phyloP scores from a whole-genome alignment of 2,888 invertebrate genomes.

The Nomada flava region DNA sequence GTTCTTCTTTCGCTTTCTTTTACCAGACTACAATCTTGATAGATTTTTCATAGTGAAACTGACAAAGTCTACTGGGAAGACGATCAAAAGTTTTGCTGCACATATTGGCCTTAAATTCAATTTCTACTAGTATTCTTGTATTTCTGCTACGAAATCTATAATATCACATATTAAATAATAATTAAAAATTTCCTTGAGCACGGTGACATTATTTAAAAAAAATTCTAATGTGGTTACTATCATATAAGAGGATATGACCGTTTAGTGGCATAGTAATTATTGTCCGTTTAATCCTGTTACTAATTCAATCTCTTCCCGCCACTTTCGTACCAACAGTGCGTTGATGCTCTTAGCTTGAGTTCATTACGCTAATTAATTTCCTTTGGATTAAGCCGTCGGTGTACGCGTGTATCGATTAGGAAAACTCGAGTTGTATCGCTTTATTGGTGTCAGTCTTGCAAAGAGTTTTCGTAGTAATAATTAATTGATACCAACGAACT shows the following conservation, averaged over 20 bases:
- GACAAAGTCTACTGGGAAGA: not conserved
- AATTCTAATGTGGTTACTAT: not conserved
- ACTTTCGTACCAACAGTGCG: not conserved
- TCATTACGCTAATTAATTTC: slow-evolving; percentile 30
- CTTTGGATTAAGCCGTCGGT: slow-evolving; percentile 14
- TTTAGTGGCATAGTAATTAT: not conserved
- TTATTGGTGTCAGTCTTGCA: not conserved
- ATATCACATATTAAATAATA: too few relatives aligned
- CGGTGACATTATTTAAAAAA: not conserved
- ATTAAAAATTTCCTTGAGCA: too few relatives aligned
- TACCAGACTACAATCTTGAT: not conserved
- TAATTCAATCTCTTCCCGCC: slow-evolving; percentile 26
- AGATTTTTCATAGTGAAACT: too few relatives aligned
- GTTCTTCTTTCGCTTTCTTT: not conserved
- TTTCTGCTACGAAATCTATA: too few relatives aligned
- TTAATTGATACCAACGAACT: not conserved
- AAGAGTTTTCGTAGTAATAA: not conserved
- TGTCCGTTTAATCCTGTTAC: slow-evolving; percentile 14
- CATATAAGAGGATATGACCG: not conserved
- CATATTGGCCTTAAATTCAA: not conserved
- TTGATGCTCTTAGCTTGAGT: not conserved
- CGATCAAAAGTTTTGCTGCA: not conserved
- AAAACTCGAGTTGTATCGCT: not conserved
- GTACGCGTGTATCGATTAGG: slow-evolving; percentile 11
- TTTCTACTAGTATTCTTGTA: not conserved